Conservation (phyloP, 2,797 vertebrate species). For the Hapalemur alaotrensis region DNA sequence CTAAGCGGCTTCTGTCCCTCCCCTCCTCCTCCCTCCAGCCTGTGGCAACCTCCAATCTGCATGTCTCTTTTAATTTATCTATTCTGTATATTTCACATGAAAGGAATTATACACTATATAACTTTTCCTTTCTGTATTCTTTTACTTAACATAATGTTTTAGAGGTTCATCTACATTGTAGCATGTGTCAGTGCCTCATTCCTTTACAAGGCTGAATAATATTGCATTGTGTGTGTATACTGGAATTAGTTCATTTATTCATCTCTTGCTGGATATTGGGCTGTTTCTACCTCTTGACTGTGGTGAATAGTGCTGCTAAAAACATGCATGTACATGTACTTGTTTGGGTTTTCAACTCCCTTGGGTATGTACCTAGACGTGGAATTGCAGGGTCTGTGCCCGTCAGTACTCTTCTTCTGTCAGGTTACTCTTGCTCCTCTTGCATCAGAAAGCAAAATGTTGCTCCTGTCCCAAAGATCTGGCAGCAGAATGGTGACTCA, state of each 20-base stretch:
- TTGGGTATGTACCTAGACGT: accelerated
- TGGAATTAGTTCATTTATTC: accelerated
- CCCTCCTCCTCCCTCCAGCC: neutral
- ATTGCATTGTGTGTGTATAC: accelerated
- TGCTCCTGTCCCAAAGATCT: neutral
- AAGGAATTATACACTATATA: accelerated
- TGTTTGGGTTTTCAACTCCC: too few relatives aligned
- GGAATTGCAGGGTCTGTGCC: neutral
- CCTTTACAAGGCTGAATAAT: neutral
- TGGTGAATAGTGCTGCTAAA: neutral
- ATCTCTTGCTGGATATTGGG: too few relatives aligned
- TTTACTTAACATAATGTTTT: neutral
- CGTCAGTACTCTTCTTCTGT: neutral
- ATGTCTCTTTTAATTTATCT: neutral
- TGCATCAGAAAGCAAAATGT: neutral
- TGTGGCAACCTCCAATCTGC: neutral
- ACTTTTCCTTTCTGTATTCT: neutral
- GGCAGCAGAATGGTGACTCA: neutral
- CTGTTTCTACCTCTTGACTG: too few relatives aligned
- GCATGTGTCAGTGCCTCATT: accelerated
- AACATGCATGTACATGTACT: accelerated
- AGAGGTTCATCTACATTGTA: neutral
- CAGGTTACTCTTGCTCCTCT: neutral
- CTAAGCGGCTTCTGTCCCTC: too few relatives aligned
- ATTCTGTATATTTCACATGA: neutral